phyloP scores from a whole-genome alignment of 2,797 vertebrate species.

The Steatocranus sp. region DNA sequence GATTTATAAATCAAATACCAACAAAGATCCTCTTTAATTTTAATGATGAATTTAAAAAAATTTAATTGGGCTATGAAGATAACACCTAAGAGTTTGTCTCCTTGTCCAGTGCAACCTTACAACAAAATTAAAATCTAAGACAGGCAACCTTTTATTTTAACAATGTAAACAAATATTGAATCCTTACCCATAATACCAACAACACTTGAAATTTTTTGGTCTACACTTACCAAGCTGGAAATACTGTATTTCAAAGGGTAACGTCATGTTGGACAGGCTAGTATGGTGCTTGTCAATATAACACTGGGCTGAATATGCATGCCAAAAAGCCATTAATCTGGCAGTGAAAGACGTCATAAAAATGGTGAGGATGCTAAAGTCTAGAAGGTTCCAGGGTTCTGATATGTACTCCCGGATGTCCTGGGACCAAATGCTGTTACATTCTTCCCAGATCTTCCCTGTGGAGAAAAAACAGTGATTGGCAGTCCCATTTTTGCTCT shows the following conservation, averaged over 20 bases:
- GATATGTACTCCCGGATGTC: conserved; percentile 91
- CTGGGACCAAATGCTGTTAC: conserved; percentile 93
- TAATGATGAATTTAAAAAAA: neutral
- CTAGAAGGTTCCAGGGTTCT: conserved; percentile 95
- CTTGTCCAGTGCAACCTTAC: neutral
- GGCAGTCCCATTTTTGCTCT: neutral
- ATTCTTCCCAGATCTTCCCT: conserved; percentile 98
- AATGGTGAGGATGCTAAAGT: conserved; percentile 93
- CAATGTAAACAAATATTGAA: neutral
- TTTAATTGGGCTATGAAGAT: neutral
- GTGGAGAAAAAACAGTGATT: neutral
- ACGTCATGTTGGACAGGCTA: conserved; percentile 78
- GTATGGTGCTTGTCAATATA: conserved; percentile 82
- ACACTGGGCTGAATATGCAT: conserved; percentile 87
- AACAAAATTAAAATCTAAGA: neutral
- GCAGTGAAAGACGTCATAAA: conserved; percentile 93
- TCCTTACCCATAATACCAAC: neutral
- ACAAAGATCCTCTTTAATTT: neutral
- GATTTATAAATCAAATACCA: neutral
- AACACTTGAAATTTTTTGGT: neutral
- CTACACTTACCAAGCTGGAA: conserved; percentile 88
- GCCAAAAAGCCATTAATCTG: conserved; percentile 95
- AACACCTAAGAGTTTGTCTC: neutral
- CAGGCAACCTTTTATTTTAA: neutral
- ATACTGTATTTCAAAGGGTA: conserved; percentile 89